A percentile compares a stretch with the other conserved stretches of the same genome.
Conservation (phyloP, 2,113 vertebrate genomes). For the Pampusana beccarii region DNA sequence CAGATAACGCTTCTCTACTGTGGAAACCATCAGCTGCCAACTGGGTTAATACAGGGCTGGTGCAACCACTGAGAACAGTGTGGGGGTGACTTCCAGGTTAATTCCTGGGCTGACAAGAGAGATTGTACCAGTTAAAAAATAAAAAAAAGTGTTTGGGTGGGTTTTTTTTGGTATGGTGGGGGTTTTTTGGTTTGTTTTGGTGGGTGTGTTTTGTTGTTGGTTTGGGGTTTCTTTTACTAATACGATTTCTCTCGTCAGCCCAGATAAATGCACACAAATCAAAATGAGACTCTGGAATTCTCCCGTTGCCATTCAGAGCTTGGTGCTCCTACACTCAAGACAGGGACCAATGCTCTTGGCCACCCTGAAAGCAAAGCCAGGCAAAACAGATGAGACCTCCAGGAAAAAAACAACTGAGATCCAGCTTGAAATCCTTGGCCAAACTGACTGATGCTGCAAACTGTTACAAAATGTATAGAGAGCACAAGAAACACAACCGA, state of each 20-base stretch:
- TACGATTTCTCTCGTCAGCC: not conserved
- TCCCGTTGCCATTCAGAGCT: not conserved
- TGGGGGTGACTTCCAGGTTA: not conserved
- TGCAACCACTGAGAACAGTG: accelerated
- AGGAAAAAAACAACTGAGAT: not conserved
- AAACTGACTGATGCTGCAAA: not conserved
- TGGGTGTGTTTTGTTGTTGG: not conserved
- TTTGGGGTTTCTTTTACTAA: not conserved
- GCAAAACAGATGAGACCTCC: not conserved
- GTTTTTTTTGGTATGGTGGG: no score
- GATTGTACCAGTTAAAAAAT: no score
- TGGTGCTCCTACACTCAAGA: not conserved
- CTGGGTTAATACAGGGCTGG: not conserved
- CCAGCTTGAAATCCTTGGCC: not conserved
- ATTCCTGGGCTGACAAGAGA: not conserved
- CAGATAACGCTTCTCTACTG: not conserved
- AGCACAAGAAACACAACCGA: not conserved
- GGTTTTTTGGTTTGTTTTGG: not conserved
- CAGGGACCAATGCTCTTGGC: not conserved
- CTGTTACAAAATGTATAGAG: accelerated
- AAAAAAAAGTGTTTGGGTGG: no score
- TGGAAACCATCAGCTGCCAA: not conserved
- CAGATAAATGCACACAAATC: not conserved
- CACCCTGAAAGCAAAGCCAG: not conserved
- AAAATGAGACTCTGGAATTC: not conserved